Percentiles rank a stretch among this genome's conserved stretches.
phyloP scores from a whole-genome alignment of 2,113 vertebrate genomes.

The Bos taurus region ARS-UCD2.0 NC_037333.1:73875001-73875500 shows the following conservation, averaged over 20 bases:
- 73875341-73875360: neutral
- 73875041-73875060: too few relatives aligned
- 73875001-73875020: rapidly evolving
- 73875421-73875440: neutral
- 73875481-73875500: neutral
- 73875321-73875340: neutral
- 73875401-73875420: neutral
- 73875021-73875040: too few relatives aligned
- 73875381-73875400: neutral
- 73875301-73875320: neutral
- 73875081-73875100: too few relatives aligned
- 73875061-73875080: too few relatives aligned
- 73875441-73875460: neutral
- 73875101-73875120: too few relatives aligned
- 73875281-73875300: neutral
- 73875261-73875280: neutral
- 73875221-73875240: too few relatives aligned
- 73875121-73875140: too few relatives aligned
- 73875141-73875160: too few relatives aligned
- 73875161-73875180: too few relatives aligned
- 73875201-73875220: too few relatives aligned
- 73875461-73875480: neutral
- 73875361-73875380: neutral
- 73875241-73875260: neutral
- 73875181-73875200: too few relatives aligned